phyloP scores from a whole-genome alignment of 2,797 vertebrate species.

The Darevskia mixta region DNA sequence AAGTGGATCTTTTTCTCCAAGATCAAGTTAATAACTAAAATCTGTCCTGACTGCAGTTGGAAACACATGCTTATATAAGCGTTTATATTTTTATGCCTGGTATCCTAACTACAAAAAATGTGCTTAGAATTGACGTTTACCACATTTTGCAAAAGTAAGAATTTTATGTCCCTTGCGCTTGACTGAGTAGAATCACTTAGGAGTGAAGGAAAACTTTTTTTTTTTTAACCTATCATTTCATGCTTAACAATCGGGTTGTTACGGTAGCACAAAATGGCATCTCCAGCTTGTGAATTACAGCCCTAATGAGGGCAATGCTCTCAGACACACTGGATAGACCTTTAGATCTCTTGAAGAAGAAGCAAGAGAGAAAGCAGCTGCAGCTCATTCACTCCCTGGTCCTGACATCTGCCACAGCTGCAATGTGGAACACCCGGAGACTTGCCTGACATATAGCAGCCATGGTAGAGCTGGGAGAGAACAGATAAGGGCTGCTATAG shows the following conservation, averaged over 20 bases:
- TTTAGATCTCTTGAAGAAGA: not conserved
- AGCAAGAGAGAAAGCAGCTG: not conserved
- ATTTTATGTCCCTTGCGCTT: not conserved
- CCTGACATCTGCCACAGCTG: not conserved
- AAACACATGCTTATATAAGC: not conserved
- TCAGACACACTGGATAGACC: no score
- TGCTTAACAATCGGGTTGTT: not conserved
- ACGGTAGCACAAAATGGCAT: not conserved
- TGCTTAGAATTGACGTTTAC: not conserved
- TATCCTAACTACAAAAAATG: not conserved
- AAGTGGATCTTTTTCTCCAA: not conserved
- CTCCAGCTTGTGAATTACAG: no score
- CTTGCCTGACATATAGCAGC: not conserved
- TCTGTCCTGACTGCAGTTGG: not conserved
- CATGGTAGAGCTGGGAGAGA: not conserved
- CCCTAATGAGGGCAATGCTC: no score
- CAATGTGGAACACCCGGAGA: not conserved
- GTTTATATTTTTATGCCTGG: not conserved
- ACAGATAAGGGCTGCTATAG: not conserved
- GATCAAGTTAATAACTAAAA: not conserved
- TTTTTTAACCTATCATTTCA: not conserved
- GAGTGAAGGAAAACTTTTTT: no score
- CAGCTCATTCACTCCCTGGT: not conserved
- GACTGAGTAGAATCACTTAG: not conserved
- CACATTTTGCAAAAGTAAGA: accelerated